Evolutionary conservation across 2,113 vertebrate species (phyloP).

Genomic region (Chaetura pelagica): DNA sequence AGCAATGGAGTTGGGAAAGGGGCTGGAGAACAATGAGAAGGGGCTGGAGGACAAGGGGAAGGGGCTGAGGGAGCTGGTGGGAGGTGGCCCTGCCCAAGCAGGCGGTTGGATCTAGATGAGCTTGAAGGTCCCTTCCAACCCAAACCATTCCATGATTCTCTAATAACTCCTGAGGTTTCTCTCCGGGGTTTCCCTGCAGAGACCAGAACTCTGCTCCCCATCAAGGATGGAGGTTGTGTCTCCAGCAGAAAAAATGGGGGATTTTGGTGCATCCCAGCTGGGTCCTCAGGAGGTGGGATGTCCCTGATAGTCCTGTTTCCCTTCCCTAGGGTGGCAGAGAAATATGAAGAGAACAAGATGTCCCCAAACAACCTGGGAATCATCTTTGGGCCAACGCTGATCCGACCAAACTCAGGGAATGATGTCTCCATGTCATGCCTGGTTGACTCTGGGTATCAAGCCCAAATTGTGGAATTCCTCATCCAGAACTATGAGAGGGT

Average conservation of each 20-base stretch:
- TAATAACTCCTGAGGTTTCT: neutral
- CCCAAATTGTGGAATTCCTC: slow-evolving; percentile 88
- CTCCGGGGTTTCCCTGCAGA: neutral
- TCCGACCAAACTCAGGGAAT: slow-evolving; percentile 78
- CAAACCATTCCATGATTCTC: too few species aligned
- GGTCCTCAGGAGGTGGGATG: neutral
- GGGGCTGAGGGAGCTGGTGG: too few species aligned
- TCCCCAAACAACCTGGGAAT: slow-evolving; percentile 91
- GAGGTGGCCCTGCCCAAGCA: too few species aligned
- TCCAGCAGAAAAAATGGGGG: neutral
- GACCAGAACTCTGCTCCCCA: neutral
- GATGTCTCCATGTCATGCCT: slow-evolving; percentile 82
- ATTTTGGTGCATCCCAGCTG: neutral
- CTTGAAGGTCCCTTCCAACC: too few species aligned
- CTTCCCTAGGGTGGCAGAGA: slow-evolving; percentile 83
- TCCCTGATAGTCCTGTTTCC: neutral
- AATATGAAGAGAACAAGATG: slow-evolving; percentile 91
- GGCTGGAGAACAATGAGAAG: too few species aligned
- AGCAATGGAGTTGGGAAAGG: too few species aligned
- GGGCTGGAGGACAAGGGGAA: too few species aligned
- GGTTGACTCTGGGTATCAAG: slow-evolving; percentile 88
- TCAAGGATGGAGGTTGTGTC: neutral
- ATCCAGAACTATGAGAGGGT: slow-evolving; percentile 82
- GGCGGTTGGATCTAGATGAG: too few species aligned
- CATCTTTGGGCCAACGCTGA: slow-evolving; percentile 90